These are phyloP conservation scores for Chelonus formosanus DNA, from an alignment of 2,888 invertebrate species.

Conservation along the genomic window DNA sequence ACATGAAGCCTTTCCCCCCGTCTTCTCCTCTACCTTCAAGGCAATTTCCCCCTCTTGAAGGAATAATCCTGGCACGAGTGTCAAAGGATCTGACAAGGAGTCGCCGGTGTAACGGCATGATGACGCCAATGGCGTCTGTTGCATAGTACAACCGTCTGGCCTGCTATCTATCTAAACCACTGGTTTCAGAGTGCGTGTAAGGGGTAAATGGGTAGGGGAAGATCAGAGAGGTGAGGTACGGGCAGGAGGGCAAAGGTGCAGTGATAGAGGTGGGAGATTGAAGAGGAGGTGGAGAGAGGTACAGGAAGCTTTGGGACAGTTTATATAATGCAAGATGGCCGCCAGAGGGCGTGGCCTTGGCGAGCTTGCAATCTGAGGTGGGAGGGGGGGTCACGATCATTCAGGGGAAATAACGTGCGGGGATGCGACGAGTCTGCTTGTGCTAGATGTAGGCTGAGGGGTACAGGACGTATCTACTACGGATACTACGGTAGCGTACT, in stretches of 20 bases:
- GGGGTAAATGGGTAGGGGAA: too few species aligned
- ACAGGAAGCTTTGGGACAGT: constrained; percentile 44
- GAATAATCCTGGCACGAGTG: constrained; percentile 22
- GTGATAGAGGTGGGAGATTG: too few species aligned
- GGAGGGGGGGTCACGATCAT: constrained; percentile 34
- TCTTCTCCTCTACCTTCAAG: neutral
- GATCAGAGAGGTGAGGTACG: too few species aligned
- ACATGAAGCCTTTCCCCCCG: neutral
- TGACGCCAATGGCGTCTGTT: constrained; percentile 23
- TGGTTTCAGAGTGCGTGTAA: constrained; percentile 24
- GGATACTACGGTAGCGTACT: constrained; percentile 58
- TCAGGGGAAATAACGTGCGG: constrained; percentile 39
- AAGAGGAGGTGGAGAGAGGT: neutral
- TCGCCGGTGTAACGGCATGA: constrained; percentile 15
- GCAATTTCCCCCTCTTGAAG: neutral
- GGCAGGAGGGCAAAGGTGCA: too few species aligned
- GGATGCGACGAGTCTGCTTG: constrained; percentile 19
- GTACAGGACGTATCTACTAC: constrained; percentile 46
- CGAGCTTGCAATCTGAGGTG: constrained; percentile 31
- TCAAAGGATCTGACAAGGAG: constrained; percentile 34
- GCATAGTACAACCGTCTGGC: constrained; percentile 26
- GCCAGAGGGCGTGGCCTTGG: constrained; percentile 42
- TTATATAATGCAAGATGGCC: constrained; percentile 55
- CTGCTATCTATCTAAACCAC: constrained; percentile 39
- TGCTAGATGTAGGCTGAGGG: neutral